These are phyloP conservation scores for Parasteatoda tepidariorum DNA, from an alignment of 1,140 invertebrate species.

Conservation along the genomic window DNA sequence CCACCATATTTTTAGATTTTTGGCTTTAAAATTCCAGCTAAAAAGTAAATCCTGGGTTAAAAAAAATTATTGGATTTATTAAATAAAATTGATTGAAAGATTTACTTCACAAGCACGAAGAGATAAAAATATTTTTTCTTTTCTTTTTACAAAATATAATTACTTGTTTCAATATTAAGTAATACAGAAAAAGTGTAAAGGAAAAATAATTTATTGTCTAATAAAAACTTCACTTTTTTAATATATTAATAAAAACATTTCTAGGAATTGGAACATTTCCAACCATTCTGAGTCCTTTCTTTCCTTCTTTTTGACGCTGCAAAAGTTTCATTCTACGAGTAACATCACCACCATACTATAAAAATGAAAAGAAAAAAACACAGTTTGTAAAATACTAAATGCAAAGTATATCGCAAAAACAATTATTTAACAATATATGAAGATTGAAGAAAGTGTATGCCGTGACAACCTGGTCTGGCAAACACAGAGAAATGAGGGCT, in stretches of 20 bases:
- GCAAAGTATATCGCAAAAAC: background rate
- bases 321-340: constrained; percentile 90
- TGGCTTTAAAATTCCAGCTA: too few relatives aligned
- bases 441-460: too few relatives aligned
- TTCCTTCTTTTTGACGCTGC: constrained; percentile 89
- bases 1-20: too few relatives aligned
- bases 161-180: too few relatives aligned
- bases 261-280: constrained; percentile 91
- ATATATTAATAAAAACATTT: constrained; percentile 93
- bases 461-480: too few relatives aligned
- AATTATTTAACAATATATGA: background rate
- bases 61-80: too few relatives aligned
- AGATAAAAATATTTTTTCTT: too few relatives aligned
- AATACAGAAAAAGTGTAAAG: background rate
- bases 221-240: constrained; percentile 77
- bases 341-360: constrained; percentile 91
- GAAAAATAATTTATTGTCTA: background rate
- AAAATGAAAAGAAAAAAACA: background rate
- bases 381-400: background rate
- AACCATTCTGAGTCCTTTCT: constrained; percentile 90
- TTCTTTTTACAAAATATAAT: too few relatives aligned
- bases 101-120: too few relatives aligned
- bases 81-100: too few relatives aligned
- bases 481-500: too few relatives aligned
- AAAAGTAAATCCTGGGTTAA: too few relatives aligned